phyloP scores from a whole-genome alignment of 2,113 vertebrate genomes.

The Tursiops truncatus region DNA sequence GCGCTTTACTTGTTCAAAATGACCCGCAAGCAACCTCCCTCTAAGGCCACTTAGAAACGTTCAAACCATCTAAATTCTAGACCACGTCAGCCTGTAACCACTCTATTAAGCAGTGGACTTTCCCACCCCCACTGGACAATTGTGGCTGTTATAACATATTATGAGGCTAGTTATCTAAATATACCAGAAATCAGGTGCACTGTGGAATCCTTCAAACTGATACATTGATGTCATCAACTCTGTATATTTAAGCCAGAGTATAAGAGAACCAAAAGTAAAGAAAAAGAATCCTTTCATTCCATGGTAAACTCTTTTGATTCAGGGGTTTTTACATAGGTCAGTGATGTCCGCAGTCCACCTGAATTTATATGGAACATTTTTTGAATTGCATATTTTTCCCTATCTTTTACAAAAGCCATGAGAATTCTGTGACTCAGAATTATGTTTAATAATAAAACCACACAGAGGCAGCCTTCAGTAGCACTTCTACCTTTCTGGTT shows the following conservation, averaged over 20 bases:
- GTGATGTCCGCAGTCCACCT: background rate
- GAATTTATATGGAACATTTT: background rate
- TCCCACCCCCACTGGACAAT: background rate
- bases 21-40: background rate
- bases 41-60: background rate
- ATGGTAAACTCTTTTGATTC: background rate
- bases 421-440: constrained; percentile 11
- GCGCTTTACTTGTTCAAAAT: background rate
- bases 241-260: background rate
- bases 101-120: background rate
- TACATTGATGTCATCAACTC: background rate
- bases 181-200: background rate
- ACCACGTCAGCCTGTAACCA: background rate
- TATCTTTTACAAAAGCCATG: background rate
- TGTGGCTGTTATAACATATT: background rate
- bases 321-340: background rate
- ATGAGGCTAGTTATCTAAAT: background rate
- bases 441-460: constrained; percentile 14
- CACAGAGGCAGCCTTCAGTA: background rate
- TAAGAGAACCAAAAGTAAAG: background rate
- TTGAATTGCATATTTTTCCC: background rate
- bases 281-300: background rate
- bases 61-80: background rate
- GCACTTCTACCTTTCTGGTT: background rate
- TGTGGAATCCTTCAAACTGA: background rate